A percentile compares a stretch with the other conserved stretches of the same genome.
Conservation (phyloP, 2,113 vertebrate genomes). For the Onychostoma macrolepis region DNA sequence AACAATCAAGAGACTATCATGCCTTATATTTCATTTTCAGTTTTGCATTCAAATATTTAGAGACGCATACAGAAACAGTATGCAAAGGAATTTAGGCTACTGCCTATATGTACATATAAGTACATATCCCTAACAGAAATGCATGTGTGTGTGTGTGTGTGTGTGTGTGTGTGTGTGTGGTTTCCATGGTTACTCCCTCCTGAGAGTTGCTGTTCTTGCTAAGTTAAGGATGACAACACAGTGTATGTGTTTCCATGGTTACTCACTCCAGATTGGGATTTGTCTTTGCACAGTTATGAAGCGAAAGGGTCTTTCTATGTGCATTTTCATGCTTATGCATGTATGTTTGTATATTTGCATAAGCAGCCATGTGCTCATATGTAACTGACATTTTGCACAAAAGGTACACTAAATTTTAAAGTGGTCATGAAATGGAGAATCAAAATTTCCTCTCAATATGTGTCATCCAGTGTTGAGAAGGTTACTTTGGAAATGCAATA, state of each 20-base stretch:
- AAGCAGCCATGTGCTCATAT: not conserved
- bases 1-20: not conserved
- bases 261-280: conserved; percentile 34
- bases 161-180: conserved; percentile 32
- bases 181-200: conserved; percentile 45
- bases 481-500: too few relatives aligned
- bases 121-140: not conserved
- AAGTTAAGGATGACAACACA: conserved; percentile 49
- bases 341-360: not conserved
- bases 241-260: conserved; percentile 53
- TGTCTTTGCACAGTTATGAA: conserved; percentile 4
- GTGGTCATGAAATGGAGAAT: not conserved
- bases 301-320: not conserved
- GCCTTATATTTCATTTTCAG: not conserved
- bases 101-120: not conserved
- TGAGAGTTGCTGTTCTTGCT: conserved; percentile 29
- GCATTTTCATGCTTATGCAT: not conserved
- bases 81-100: not conserved
- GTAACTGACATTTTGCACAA: not conserved
- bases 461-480: too few relatives aligned
- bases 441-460: not conserved
- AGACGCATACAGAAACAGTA: not conserved
- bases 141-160: conserved; percentile 27
- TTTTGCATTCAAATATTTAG: not conserved
- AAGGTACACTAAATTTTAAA: not conserved